phyloP scores from a whole-genome alignment of 2,888 invertebrate species.

The Dicyrtomina minuta region DNA sequence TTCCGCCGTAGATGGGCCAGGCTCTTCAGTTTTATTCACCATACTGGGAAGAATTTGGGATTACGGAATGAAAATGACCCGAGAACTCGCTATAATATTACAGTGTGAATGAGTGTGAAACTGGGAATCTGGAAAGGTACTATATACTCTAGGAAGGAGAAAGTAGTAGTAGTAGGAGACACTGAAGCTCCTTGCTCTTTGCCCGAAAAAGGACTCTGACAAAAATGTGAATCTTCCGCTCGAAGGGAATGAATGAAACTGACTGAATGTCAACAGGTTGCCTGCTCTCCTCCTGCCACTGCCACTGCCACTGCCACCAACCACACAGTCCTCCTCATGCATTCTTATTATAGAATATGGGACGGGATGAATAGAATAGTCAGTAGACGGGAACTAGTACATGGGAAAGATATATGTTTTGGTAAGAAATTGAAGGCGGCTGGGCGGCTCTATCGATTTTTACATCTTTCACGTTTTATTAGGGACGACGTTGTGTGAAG shows the following conservation, averaged over 20 bases:
- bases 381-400: conserved; percentile 2
- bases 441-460: conserved; percentile 24
- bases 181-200: too few species aligned
- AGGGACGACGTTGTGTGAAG: too few species aligned
- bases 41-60: too few species aligned
- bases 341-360: too few species aligned
- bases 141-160: neutral
- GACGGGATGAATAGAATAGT: too few species aligned
- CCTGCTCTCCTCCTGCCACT: too few species aligned
- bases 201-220: neutral
- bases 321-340: too few species aligned
- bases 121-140: neutral
- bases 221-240: neutral
- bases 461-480: too few species aligned
- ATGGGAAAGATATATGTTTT: neutral
- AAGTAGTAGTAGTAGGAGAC: neutral
- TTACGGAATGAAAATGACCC: neutral
- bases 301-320: too few species aligned
- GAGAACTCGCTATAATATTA: neutral
- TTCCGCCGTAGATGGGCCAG: conserved; percentile 1
- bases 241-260: conserved; percentile 3
- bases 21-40: conserved; percentile 29
- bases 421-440: conserved; percentile 8
- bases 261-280: conserved; percentile 21
- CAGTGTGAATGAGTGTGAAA: neutral